phyloP scores from a whole-genome alignment of 1,140 invertebrate species.

The Drusus annulatus region DNA sequence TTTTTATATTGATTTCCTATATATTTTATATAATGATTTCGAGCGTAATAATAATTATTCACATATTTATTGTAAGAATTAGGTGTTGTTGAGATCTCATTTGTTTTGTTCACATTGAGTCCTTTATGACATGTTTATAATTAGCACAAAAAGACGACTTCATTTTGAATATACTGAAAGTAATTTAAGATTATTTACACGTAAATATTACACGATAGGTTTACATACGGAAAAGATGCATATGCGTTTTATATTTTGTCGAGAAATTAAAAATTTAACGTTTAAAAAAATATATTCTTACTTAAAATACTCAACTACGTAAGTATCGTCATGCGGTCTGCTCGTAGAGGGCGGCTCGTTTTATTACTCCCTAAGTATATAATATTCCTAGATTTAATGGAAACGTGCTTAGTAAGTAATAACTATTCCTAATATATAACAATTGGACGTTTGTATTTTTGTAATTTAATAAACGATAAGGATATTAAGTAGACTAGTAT shows the following conservation, averaged over 20 bases:
- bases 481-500: slow-evolving; percentile 52
- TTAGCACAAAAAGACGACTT: slow-evolving; percentile 47
- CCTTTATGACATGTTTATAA: slow-evolving; percentile 37
- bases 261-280: slow-evolving; percentile 37
- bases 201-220: slow-evolving; percentile 43
- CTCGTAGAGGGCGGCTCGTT: background rate
- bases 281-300: slow-evolving; percentile 48
- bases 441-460: slow-evolving; percentile 60
- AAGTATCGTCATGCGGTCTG: background rate
- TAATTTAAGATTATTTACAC: slow-evolving; percentile 46
- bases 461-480: slow-evolving; percentile 58
- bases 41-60: slow-evolving; percentile 38
- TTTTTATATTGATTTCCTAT: slow-evolving; percentile 56
- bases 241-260: slow-evolving; percentile 50
- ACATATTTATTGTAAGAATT: slow-evolving; percentile 47
- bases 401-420: slow-evolving; percentile 55
- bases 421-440: slow-evolving; percentile 53
- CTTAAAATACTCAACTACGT: slow-evolving; percentile 45
- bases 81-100: slow-evolving; percentile 47
- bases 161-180: slow-evolving; percentile 48
- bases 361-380: slow-evolving; percentile 38
- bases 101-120: slow-evolving; percentile 38
- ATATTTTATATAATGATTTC: slow-evolving; percentile 51
- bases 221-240: slow-evolving; percentile 34
- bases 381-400: slow-evolving; percentile 53